Evolutionary conservation across 2,113 vertebrate genomes (phyloP).

Genomic region (Istiophorus platypterus): DNA sequence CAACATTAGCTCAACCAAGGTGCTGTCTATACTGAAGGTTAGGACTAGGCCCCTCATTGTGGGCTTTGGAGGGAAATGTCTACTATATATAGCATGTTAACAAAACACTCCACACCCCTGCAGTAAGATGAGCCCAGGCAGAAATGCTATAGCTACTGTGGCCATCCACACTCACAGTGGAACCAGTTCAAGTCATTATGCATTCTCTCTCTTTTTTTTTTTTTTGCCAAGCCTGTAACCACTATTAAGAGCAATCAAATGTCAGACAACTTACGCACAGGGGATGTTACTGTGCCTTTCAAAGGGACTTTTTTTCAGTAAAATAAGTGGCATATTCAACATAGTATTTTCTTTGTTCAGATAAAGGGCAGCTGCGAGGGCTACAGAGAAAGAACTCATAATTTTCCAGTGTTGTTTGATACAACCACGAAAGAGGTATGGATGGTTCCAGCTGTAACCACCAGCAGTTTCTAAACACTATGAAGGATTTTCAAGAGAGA

Average conservation of each 20-base stretch:
- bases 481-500: slow-evolving; percentile 35
- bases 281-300: slow-evolving; percentile 28
- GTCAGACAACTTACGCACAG: slow-evolving; percentile 40
- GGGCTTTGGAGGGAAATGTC: slow-evolving; percentile 59
- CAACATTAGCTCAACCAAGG: slow-evolving; percentile 45
- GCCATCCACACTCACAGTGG: slow-evolving; percentile 50
- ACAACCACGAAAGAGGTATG: slow-evolving; percentile 39
- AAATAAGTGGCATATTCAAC: slow-evolving; percentile 24
- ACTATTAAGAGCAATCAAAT: slow-evolving; percentile 74
- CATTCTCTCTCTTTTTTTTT: slow-evolving; percentile 26
- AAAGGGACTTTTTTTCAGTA: slow-evolving; percentile 5
- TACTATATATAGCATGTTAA: slow-evolving; percentile 71
- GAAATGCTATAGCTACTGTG: slow-evolving; percentile 68
- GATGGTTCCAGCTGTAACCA: slow-evolving; percentile 38
- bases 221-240: slow-evolving; percentile 63
- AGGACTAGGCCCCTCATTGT: slow-evolving; percentile 49
- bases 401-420: slow-evolving; percentile 47
- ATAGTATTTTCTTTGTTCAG: slow-evolving; percentile 34
- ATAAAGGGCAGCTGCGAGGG: slow-evolving; percentile 9
- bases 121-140: slow-evolving; percentile 44
- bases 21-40: slow-evolving; percentile 33
- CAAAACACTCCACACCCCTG: slow-evolving; percentile 71
- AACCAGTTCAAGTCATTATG: slow-evolving; percentile 59
- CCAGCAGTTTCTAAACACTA: slow-evolving; percentile 28
- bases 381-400: slow-evolving; percentile 10